phyloP scores from a whole-genome alignment of 2,888 invertebrate genomes.

The Buathra laborator region DNA sequence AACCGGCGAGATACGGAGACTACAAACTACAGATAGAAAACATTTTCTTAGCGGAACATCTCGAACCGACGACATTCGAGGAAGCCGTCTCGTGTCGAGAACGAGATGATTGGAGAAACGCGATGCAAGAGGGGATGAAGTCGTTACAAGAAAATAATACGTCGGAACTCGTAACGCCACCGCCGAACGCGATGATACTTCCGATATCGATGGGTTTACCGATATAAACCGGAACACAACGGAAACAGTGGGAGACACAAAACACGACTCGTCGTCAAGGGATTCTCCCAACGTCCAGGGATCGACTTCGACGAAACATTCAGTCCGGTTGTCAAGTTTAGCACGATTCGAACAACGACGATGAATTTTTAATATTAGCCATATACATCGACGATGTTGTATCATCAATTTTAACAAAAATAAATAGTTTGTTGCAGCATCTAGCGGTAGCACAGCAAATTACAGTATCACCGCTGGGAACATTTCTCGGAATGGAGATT shows the following conservation, averaged over 20 bases:
- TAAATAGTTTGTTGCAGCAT: constrained; percentile 63
- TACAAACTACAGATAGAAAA: constrained; percentile 13
- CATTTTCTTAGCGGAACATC: not conserved
- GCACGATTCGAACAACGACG: constrained; percentile 60
- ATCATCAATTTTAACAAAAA: constrained; percentile 46
- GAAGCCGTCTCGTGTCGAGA: not conserved
- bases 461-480: constrained; percentile 30
- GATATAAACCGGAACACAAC: constrained; percentile 7
- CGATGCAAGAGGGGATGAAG: constrained; percentile 56
- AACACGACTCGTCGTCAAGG: constrained; percentile 73
- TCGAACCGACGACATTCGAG: too few species aligned
- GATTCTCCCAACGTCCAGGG: constrained; percentile 71
- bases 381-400: constrained; percentile 79
- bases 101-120: constrained; percentile 32
- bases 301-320: constrained; percentile 75
- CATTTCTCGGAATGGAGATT: constrained; percentile 72
- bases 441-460: constrained; percentile 61
- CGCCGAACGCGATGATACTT: constrained; percentile 17
- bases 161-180: constrained; percentile 42
- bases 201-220: constrained; percentile 43
- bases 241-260: constrained; percentile 16
- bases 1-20: not conserved
- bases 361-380: constrained; percentile 70
- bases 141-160: constrained; percentile 52
- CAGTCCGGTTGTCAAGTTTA: constrained; percentile 71